Percentiles rank a stretch among this genome's conserved stretches.
phyloP scores from a whole-genome alignment of 2,797 vertebrate genomes.

The Botia kubotai region DNA sequence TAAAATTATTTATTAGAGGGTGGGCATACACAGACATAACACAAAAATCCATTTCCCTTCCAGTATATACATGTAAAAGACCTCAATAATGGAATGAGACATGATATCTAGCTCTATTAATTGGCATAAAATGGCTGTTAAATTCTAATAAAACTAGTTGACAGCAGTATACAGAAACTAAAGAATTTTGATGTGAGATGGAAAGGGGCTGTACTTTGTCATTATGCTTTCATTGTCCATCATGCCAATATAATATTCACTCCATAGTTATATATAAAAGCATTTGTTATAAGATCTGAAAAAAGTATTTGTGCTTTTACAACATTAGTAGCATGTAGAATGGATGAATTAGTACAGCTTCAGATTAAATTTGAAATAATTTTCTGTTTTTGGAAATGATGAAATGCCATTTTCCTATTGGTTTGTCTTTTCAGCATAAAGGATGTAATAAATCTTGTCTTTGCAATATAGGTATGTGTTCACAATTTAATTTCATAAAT shows the following conservation, averaged over 20 bases:
- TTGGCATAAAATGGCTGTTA: not conserved
- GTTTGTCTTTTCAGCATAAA: not conserved
- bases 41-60: conserved; percentile 9
- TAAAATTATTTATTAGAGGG: conserved; percentile 8
- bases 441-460: not conserved
- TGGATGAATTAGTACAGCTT: not conserved
- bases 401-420: not conserved
- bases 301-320: not conserved
- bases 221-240: conserved; percentile 1
- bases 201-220: not conserved
- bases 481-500: not conserved
- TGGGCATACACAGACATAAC: not conserved
- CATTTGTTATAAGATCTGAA: not conserved
- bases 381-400: not conserved
- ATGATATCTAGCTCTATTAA: conserved; percentile 1
- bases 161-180: not conserved
- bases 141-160: not conserved
- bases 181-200: not conserved
- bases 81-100: not conserved
- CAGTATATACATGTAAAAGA: conserved; percentile 11
- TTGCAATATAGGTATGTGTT: not conserved
- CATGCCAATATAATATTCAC: not conserved
- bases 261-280: not conserved
- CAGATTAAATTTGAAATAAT: not conserved
- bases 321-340: not conserved